Conservation (phyloP, 1,140 invertebrate species). For the Zelostemma sp. region DNA sequence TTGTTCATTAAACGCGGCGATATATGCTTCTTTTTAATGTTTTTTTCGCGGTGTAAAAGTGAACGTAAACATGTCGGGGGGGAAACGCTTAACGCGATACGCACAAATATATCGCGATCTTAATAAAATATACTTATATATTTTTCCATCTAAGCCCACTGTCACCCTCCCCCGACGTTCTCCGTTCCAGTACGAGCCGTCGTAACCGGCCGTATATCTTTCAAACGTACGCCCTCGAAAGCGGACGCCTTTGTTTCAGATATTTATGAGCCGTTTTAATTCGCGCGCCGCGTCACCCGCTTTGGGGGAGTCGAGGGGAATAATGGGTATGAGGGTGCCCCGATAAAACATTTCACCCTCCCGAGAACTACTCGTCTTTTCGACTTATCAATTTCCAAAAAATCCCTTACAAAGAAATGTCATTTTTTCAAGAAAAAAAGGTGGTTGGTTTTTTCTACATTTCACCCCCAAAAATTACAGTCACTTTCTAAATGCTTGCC, state of each 20-base stretch:
- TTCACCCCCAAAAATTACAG: no score
- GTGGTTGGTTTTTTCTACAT: neutral
- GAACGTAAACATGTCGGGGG: neutral
- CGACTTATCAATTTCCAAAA: no score
- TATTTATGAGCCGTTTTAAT: slow-evolving; percentile 72
- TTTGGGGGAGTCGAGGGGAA: slow-evolving; percentile 48
- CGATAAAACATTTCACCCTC: slow-evolving; percentile 58
- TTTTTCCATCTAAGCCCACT: slow-evolving; percentile 41
- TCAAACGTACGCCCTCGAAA: slow-evolving; percentile 68
- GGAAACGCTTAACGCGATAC: slow-evolving; percentile 10
- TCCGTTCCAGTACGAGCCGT: slow-evolving; percentile 27
- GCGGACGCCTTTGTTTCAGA: slow-evolving; percentile 70
- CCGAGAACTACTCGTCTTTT: slow-evolving; percentile 34
- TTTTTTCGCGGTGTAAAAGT: no score
- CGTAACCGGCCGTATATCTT: slow-evolving; percentile 64
- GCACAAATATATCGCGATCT: slow-evolving; percentile 32
- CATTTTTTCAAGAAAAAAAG: slow-evolving; percentile 2
- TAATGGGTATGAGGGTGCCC: slow-evolving; percentile 66
- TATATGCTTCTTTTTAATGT: no score
- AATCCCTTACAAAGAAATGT: neutral
- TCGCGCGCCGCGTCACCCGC: slow-evolving; percentile 65
- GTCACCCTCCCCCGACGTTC: slow-evolving; percentile 9
- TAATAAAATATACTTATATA: slow-evolving; percentile 46
- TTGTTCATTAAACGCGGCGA: no score
- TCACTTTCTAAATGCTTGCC: no score